These are phyloP conservation scores for Pseudopleuronectes americanus DNA, from an alignment of 2,797 vertebrate species.

Conservation along the genomic window DNA sequence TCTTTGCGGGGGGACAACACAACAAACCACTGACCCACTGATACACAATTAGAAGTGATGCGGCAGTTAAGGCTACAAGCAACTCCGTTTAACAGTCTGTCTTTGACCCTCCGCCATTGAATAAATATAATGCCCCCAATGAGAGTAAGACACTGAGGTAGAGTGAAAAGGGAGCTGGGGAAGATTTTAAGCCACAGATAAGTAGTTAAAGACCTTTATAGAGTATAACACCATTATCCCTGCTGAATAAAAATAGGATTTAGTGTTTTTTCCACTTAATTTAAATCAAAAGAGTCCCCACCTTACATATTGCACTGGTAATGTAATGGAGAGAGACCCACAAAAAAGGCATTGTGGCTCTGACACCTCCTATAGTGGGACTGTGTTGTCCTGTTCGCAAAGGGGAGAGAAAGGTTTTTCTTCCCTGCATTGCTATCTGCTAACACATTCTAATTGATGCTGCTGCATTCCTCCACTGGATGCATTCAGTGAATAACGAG, in stretches of 20 bases:
- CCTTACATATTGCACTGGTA: constrained; percentile 99
- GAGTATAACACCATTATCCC: constrained; percentile 91
- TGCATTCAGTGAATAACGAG: constrained; percentile 99
- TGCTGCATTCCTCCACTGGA: constrained; percentile 95
- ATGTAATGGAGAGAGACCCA: constrained; percentile 93
- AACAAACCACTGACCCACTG: constrained; percentile 86
- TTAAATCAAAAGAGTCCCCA: constrained; percentile 99
- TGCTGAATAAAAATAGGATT: constrained; percentile 98
- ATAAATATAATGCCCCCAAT: constrained; percentile 86
- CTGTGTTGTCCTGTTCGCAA: constrained; percentile 90
- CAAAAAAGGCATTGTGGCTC: constrained; percentile 96
- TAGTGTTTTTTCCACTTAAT: constrained; percentile 99
- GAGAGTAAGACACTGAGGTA: constrained; percentile 81
- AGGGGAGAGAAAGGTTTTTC: constrained; percentile 93
- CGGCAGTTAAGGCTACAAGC: constrained; percentile 88
- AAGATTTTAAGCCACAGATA: constrained; percentile 90
- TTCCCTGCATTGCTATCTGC: constrained; percentile 94
- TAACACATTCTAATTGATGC: constrained; percentile 99
- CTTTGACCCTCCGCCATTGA: constrained; percentile 86
- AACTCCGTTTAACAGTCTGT: constrained; percentile 87
- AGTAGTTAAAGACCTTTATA: constrained; percentile 91
- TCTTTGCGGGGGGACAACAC: constrained; percentile 82
- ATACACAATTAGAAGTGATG: constrained; percentile 89
- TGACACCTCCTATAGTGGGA: constrained; percentile 96
- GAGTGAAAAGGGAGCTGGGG: constrained; percentile 80